Evolutionary conservation across 2,113 vertebrate genomes (phyloP).

Genomic region (Diphyllodes magnificus): DNA sequence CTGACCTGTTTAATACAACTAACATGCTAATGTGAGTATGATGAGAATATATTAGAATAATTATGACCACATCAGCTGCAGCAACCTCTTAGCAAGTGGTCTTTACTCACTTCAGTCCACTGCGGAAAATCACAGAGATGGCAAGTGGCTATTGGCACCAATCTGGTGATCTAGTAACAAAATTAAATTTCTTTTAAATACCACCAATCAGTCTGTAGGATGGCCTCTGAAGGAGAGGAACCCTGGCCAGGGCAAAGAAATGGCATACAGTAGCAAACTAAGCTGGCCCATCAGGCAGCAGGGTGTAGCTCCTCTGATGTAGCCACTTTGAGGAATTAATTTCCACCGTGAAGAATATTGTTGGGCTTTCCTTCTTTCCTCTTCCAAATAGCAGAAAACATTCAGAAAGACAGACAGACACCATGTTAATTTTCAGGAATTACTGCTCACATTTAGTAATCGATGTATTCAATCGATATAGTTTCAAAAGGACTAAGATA

Average conservation of each 20-base stretch:
- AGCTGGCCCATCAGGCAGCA: fast-evolving
- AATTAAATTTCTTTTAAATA: not conserved
- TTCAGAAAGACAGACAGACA: not conserved
- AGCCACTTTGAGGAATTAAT: not conserved
- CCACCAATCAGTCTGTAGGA: not conserved
- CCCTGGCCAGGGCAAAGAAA: not conserved
- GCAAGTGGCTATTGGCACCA: not conserved
- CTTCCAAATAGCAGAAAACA: not conserved
- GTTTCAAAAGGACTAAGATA: not conserved
- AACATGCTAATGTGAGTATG: not conserved
- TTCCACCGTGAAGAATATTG: not conserved
- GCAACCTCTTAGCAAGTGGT: not conserved
- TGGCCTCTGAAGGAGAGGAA: not conserved
- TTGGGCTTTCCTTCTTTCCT: not conserved
- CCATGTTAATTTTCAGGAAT: not conserved
- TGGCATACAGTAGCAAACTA: not conserved
- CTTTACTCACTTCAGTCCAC: not conserved
- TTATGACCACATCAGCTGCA: not conserved
- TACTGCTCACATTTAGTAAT: not conserved
- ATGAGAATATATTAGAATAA: not conserved
- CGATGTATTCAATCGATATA: not conserved
- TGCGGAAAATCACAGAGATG: not conserved
- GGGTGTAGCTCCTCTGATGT: not conserved
- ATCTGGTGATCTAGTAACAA: not conserved
- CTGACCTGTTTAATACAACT: not conserved